phyloP scores from a whole-genome alignment of 2,113 vertebrate species.

The Ammodytes marinus region DNA sequence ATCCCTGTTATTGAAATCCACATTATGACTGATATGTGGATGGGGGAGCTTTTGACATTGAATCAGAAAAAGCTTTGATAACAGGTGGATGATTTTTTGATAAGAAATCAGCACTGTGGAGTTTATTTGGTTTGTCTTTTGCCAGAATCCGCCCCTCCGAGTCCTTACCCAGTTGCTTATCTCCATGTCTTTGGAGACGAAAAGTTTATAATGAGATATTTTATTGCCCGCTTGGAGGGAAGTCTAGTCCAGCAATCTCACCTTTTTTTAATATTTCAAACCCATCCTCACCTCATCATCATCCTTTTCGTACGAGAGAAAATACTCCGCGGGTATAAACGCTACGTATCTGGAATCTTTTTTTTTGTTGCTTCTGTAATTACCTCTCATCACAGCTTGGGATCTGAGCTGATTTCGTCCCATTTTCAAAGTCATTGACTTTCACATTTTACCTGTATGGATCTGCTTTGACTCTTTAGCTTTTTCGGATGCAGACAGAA shows the following conservation, averaged over 20 bases:
- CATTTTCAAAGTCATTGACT: conserved; percentile 37
- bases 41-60: conserved; percentile 47
- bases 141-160: conserved; percentile 31
- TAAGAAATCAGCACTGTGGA: conserved; percentile 53
- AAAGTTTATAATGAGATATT: conserved; percentile 83
- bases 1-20: conserved; percentile 60
- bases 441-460: conserved; percentile 19
- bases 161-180: conserved; percentile 67
- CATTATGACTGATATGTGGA: conserved; percentile 3
- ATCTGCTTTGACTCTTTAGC: conserved; percentile 39
- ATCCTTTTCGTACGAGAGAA: conserved; percentile 30
- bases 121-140: conserved; percentile 68
- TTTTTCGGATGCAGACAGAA: conserved; percentile 13
- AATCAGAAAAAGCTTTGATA: conserved; percentile 46
- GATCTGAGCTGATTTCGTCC: conserved; percentile 39
- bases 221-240: conserved; percentile 71
- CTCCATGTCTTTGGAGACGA: conserved; percentile 71
- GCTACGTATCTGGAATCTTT: conserved; percentile 40
- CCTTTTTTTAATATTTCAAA: conserved; percentile 74
- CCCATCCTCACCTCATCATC: conserved; percentile 39
- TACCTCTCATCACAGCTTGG: conserved; percentile 49
- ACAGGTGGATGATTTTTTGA: conserved; percentile 53
- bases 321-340: conserved; percentile 25
- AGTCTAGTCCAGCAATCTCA: conserved; percentile 67
- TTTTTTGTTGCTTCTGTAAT: conserved; percentile 51